phyloP scores from a whole-genome alignment of 1,140 invertebrate species.

The Zaprionus inermis region DNA sequence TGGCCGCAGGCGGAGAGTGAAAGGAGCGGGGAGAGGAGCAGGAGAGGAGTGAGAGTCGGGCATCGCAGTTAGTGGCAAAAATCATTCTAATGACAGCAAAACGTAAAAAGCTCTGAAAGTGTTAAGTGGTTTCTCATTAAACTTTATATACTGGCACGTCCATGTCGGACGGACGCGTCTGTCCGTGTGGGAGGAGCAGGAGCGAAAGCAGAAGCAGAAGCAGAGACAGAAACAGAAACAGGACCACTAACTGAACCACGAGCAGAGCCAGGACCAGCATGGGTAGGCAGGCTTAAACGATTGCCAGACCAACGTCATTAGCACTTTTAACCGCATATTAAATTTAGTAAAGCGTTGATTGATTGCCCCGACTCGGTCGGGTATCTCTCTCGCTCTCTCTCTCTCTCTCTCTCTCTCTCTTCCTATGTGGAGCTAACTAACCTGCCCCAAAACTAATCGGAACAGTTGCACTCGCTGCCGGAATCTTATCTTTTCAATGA shows the following conservation, averaged over 20 bases:
- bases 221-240: constrained; percentile 15
- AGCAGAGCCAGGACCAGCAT: constrained; percentile 3
- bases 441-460: constrained; percentile 46
- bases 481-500: constrained; percentile 77
- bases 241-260: not conserved
- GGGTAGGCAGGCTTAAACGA: constrained; percentile 60
- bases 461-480: constrained; percentile 22
- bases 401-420: not conserved
- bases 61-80: constrained; percentile 77
- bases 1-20: constrained; percentile 54
- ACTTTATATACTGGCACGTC: constrained; percentile 78
- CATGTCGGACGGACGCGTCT: constrained; percentile 19
- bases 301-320: constrained; percentile 78
- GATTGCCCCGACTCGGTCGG: constrained; percentile 44
- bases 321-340: constrained; percentile 83
- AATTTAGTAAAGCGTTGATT: constrained; percentile 78
- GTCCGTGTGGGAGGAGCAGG: constrained; percentile 38
- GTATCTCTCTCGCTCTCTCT: not conserved
- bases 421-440: constrained; percentile 46
- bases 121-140: constrained; percentile 84
- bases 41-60: constrained; percentile 24
- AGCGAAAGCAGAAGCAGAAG: constrained; percentile 26
- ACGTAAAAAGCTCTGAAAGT: constrained; percentile 81
- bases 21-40: not conserved
- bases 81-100: constrained; percentile 83